phyloP scores from a whole-genome alignment of 2,797 vertebrate genomes.

The Trematomus bernacchii region DNA sequence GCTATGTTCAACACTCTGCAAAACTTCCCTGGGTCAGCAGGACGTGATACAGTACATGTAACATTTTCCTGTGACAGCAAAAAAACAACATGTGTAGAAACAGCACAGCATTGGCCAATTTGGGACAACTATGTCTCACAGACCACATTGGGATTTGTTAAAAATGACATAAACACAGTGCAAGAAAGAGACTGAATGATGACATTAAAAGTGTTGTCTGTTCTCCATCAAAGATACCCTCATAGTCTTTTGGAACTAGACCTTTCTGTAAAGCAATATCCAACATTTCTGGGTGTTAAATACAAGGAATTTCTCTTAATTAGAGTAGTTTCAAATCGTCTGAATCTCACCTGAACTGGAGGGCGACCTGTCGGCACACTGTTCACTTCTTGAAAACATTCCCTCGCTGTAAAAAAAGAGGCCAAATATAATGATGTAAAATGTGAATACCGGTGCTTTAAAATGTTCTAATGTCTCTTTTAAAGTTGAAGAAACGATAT shows the following conservation, averaged over 20 bases:
- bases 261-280: neutral
- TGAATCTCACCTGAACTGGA: conserved; percentile 68
- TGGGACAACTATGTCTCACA: conserved; percentile 6
- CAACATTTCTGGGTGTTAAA: neutral
- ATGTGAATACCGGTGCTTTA: neutral
- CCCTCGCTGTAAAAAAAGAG: neutral
- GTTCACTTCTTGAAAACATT: neutral
- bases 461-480: neutral
- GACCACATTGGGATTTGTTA: neutral
- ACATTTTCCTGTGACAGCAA: conserved; percentile 27
- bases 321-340: neutral
- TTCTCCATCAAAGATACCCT: neutral
- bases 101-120: conserved; percentile 24
- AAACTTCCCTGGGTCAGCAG: conserved; percentile 24
- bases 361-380: conserved; percentile 33
- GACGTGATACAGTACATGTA: conserved; percentile 36
- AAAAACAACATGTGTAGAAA: conserved; percentile 11
- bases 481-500: neutral
- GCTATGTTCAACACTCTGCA: conserved; percentile 2
- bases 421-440: neutral
- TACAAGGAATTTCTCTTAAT: neutral
- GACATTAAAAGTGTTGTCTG: neutral
- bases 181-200: neutral
- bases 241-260: neutral
- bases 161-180: neutral